Evolutionary conservation across 2,113 vertebrate genomes (phyloP).

Genomic region (Hydropotes inermis): DNA sequence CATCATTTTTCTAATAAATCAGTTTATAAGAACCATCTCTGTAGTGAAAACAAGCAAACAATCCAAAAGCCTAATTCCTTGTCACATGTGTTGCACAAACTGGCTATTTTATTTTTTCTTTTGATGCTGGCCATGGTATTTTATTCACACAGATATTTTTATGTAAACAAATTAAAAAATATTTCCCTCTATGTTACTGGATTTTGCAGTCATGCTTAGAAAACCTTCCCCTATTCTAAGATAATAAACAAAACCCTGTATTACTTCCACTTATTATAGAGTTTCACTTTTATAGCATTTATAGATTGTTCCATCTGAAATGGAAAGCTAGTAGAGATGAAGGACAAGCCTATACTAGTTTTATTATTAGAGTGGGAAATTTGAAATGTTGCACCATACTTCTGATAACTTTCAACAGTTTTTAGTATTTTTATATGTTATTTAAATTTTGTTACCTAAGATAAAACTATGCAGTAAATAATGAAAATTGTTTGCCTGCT

Average conservation of each 20-base stretch:
- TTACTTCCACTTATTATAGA: not conserved
- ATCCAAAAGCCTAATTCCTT: not conserved
- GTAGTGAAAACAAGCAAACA: not conserved
- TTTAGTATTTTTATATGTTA: slow-evolving; percentile 6
- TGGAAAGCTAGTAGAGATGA: not conserved
- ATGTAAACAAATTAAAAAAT: not conserved
- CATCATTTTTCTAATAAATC: not conserved
- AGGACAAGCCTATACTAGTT: not conserved
- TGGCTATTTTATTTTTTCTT: not conserved
- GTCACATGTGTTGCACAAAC: not conserved
- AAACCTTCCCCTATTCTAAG: not conserved
- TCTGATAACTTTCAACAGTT: not conserved
- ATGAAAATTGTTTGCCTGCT: not conserved
- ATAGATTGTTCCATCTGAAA: not conserved
- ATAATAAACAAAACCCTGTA: not conserved
- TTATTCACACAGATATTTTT: not conserved
- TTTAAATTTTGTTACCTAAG: not conserved
- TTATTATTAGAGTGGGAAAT: not conserved
- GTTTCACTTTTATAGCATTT: not conserved
- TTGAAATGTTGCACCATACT: not conserved
- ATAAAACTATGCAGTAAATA: not conserved
- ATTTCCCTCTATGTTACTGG: not conserved
- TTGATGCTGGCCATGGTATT: not conserved
- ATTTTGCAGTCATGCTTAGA: not conserved
- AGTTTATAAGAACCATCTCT: not conserved